Evolutionary conservation across 2,888 invertebrate species (phyloP).

Genomic region (Liopterus haemorrhoidalis): DNA sequence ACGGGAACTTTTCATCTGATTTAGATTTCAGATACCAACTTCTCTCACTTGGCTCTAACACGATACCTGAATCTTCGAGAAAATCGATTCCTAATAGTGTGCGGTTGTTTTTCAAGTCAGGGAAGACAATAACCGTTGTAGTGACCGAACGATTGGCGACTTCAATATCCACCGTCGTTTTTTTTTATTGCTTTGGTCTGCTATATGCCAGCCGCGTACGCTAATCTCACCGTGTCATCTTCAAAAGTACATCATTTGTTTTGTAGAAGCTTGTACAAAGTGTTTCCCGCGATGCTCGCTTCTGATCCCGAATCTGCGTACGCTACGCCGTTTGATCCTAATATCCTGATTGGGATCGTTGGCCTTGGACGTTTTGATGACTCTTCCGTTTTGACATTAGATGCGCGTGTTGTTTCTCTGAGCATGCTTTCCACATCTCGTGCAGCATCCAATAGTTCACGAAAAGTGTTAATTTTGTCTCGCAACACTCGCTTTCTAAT

Average conservation of each 20-base stretch:
- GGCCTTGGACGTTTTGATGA: neutral
- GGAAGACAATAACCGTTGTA: neutral
- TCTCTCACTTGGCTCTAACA: neutral
- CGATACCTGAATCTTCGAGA: conserved; percentile 2
- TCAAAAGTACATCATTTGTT: conserved; percentile 2
- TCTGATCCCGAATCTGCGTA: conserved; percentile 10
- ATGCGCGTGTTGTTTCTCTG: no score
- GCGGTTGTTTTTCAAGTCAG: neutral
- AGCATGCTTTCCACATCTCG: conserved; percentile 8
- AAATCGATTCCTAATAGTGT: conserved; percentile 6
- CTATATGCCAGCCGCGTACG: conserved; percentile 1
- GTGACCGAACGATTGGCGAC: neutral
- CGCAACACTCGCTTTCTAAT: conserved; percentile 9
- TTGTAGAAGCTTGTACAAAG: neutral
- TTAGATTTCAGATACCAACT: conserved; percentile 1
- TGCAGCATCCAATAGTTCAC: neutral
- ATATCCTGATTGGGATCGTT: conserved; percentile 1
- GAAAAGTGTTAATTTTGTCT: conserved; percentile 6
- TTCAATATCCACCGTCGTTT: conserved; percentile 1
- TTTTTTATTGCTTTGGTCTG: neutral
- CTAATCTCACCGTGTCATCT: neutral
- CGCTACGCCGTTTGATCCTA: conserved; percentile 6
- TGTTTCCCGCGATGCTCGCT: conserved; percentile 7
- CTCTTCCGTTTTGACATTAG: no score
- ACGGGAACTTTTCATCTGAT: no score